Conservation (phyloP, 2,797 vertebrate species). For the Megaceryle alcyon region DNA sequence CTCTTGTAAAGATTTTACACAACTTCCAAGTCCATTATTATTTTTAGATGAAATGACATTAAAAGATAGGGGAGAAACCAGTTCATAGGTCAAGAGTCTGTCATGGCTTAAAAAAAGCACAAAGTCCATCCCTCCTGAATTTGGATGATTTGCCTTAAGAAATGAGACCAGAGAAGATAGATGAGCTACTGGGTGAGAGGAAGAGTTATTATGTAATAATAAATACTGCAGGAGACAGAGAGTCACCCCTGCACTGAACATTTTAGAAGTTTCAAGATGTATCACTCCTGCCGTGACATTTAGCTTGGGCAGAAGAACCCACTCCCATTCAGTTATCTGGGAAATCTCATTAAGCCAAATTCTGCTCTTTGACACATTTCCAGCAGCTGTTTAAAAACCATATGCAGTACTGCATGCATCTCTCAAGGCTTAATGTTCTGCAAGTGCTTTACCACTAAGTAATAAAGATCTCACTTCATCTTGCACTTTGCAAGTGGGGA, state of each 20-base stretch:
- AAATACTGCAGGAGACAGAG: background rate
- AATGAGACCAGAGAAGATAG: background rate
- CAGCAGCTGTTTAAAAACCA: background rate
- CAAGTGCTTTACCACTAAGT: background rate
- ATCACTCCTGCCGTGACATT: background rate
- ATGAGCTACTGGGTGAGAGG: constrained; percentile 2
- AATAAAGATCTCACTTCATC: background rate
- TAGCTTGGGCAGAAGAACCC: background rate
- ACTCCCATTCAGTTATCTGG: background rate
- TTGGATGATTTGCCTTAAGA: constrained; percentile 1
- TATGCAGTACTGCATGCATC: background rate
- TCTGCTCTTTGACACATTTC: background rate
- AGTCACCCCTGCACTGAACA: constrained; percentile 6
- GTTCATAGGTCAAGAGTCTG: background rate
- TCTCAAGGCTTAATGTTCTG: background rate
- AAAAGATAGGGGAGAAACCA: background rate
- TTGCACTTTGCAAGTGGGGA: background rate
- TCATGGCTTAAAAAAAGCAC: background rate
- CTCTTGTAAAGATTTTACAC: background rate
- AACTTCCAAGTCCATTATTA: background rate
- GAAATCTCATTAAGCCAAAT: background rate
- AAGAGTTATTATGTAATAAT: constrained; percentile 22
- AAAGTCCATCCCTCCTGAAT: background rate
- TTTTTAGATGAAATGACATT: background rate
- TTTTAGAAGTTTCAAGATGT: background rate